phyloP scores from a whole-genome alignment of 2,113 vertebrate species.

The Gnathochromis pfefferi region DNA sequence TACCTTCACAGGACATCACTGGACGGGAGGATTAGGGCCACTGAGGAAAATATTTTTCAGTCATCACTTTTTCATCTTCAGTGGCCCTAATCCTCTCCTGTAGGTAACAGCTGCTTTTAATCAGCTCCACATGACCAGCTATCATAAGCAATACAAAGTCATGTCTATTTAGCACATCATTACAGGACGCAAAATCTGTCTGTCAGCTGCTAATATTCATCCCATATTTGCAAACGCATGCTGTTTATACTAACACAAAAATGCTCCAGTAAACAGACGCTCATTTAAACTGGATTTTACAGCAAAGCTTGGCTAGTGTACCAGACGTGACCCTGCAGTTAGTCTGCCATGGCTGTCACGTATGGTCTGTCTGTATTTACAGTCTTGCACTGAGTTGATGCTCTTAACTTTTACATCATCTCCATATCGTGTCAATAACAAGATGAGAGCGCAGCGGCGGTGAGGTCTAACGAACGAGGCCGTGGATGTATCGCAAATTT shows the following conservation, averaged over 20 bases:
- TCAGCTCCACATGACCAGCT: neutral
- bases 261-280: neutral
- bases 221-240: neutral
- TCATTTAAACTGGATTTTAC: neutral
- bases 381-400: neutral
- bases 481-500: neutral
- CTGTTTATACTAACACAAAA: neutral
- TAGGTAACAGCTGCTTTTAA: neutral
- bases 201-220: neutral
- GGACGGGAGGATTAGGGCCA: neutral
- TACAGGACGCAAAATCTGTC: neutral
- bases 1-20: neutral
- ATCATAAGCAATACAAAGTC: neutral
- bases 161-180: neutral
- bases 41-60: neutral
- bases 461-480: neutral
- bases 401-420: neutral
- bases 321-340: neutral
- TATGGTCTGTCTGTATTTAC: neutral
- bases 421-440: neutral
- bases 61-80: neutral
- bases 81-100: neutral
- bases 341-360: neutral
- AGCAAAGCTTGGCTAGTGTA: neutral
- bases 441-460: too few species aligned